These are phyloP conservation scores for Antechinus stuartii DNA, from an alignment of 2,113 vertebrate species.

Conservation along the genomic window DNA sequence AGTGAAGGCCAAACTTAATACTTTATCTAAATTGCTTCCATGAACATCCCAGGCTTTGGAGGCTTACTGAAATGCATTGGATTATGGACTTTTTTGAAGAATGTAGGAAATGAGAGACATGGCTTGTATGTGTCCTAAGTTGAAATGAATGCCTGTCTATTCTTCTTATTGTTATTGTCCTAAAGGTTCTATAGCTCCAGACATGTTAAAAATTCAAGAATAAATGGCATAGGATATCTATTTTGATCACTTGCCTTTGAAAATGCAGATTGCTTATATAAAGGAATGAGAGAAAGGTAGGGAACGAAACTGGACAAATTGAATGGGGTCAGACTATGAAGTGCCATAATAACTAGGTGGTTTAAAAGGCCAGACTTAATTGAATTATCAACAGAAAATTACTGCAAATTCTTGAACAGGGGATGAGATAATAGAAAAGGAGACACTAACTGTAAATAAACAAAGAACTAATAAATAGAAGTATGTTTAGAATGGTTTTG, in stretches of 20 bases:
- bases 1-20: slow-evolving; percentile 10
- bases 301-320: neutral
- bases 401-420: neutral
- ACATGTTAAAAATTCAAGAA: neutral
- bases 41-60: slow-evolving; percentile 25
- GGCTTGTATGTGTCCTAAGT: slow-evolving; percentile 39
- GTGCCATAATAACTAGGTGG: neutral
- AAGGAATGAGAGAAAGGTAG: neutral
- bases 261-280: neutral
- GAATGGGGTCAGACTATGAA: neutral
- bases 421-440: neutral
- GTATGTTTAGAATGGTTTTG: neutral
- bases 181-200: neutral
- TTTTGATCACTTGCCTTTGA: neutral
- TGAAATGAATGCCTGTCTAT: neutral
- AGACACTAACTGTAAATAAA: neutral
- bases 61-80: slow-evolving; percentile 36
- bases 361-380: neutral
- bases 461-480: neutral
- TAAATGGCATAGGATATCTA: neutral
- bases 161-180: neutral
- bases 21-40: slow-evolving; percentile 62
- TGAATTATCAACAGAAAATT: neutral
- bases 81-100: slow-evolving; percentile 36
- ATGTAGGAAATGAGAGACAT: slow-evolving; percentile 24